These are phyloP conservation scores for Narcine bancroftii DNA, from an alignment of 2,113 vertebrate species.

Conservation along the genomic window DNA sequence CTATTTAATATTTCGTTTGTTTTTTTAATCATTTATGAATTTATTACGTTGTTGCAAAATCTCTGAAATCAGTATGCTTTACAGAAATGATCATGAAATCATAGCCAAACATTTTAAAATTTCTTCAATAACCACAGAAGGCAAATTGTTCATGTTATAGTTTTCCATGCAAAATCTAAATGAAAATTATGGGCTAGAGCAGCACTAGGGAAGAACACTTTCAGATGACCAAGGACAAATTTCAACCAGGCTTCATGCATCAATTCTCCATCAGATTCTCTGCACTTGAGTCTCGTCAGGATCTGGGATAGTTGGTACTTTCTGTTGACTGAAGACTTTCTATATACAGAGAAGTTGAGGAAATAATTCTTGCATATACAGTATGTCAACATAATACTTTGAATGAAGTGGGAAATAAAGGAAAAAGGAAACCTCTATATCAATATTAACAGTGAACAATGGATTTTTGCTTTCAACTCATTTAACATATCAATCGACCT, in stretches of 20 bases:
- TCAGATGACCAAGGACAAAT: not conserved
- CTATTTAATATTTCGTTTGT: slow-evolving; percentile 46
- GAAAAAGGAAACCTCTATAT: not conserved
- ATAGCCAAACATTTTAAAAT: not conserved
- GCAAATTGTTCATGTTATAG: not conserved
- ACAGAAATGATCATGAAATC: not conserved
- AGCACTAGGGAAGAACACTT: too few species aligned
- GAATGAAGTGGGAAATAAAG: not conserved
- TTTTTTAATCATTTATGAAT: too few species aligned
- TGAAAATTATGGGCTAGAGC: not conserved
- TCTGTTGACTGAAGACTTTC: not conserved
- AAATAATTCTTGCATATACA: not conserved
- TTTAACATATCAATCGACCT: not conserved
- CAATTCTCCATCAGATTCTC: not conserved
- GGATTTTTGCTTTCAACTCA: not conserved
- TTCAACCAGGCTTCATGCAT: not conserved
- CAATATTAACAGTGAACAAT: not conserved
- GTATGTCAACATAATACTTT: not conserved
- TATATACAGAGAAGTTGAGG: not conserved
- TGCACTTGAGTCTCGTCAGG: not conserved
- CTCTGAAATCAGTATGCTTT: not conserved
- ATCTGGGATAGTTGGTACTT: not conserved
- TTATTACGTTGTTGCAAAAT: not conserved
- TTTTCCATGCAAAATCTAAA: not conserved
- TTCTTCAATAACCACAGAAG: not conserved